Evolutionary conservation across 2,888 invertebrate genomes (phyloP).

Genomic region (Ditula angustiorana): DNA sequence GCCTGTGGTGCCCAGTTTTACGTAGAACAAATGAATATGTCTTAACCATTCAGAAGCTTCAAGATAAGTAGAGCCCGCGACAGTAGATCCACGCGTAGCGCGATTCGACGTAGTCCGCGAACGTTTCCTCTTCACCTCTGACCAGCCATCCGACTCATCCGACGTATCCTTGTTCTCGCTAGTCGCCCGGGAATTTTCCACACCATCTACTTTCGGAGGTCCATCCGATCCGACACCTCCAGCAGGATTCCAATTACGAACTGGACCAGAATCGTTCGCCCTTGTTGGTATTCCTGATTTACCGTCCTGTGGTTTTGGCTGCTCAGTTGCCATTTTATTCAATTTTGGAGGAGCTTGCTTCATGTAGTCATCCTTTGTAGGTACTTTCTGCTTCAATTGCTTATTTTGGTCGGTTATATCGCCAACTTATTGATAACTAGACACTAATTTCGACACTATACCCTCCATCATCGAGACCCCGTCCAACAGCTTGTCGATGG

Average conservation of each 20-base stretch:
- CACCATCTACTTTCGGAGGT: not conserved
- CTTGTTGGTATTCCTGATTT: not conserved
- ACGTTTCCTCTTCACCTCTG: not conserved
- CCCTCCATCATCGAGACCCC: not conserved
- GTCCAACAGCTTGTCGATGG: not conserved
- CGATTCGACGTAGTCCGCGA: not conserved
- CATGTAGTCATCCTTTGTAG: not conserved
- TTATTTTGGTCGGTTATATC: too few relatives aligned
- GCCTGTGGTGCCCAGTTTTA: not conserved
- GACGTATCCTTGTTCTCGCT: not conserved
- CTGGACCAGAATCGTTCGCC: not conserved
- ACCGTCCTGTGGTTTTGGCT: too few relatives aligned
- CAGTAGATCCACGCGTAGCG: not conserved
- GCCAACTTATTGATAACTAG: not conserved
- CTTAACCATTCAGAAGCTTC: not conserved
- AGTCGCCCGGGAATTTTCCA: too few relatives aligned
- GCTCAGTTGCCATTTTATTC: not conserved
- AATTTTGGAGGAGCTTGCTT: not conserved
- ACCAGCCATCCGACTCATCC: not conserved
- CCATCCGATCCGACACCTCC: not conserved
- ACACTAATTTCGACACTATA: not conserved
- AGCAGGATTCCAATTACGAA: not conserved
- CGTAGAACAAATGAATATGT: not conserved
- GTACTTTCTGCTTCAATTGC: not conserved
- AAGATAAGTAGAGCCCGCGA: not conserved